Conservation (phyloP, 2,113 vertebrate species). For the Apteryx owenii region DNA sequence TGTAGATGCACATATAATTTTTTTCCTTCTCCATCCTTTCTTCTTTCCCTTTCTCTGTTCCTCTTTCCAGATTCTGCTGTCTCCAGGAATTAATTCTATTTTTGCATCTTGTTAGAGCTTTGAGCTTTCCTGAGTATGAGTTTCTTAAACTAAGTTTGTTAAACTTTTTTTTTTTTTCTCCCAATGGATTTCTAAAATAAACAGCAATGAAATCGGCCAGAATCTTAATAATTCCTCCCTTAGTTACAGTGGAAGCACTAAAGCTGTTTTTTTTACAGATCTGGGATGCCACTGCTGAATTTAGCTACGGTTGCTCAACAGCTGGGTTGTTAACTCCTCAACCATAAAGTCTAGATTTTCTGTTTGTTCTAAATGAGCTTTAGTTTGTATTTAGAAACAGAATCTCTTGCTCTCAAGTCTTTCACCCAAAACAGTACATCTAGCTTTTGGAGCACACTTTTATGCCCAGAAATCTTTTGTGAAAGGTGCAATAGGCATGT, state of each 20-base stretch:
- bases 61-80: not conserved
- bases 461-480: not conserved
- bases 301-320: conserved; percentile 34
- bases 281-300: conserved; percentile 35
- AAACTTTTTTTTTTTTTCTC: not conserved
- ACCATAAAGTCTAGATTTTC: conserved; percentile 37
- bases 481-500: not conserved
- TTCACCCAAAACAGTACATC: not conserved
- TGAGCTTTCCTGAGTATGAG: not conserved
- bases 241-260: conserved; percentile 35
- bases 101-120: not conserved
- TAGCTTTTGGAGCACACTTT: not conserved
- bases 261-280: conserved; percentile 18
- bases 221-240: conserved; percentile 29
- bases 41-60: not conserved
- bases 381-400: conserved; percentile 27
- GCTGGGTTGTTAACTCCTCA: conserved; percentile 52
- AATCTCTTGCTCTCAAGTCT: not conserved
- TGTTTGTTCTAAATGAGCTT: conserved; percentile 49
- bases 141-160: not conserved
- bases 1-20: not conserved
- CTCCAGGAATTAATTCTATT: not conserved
- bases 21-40: not conserved
- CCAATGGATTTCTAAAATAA: not conserved
- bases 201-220: not conserved